These are phyloP conservation scores for Antrozous pallidus DNA, from an alignment of 2,797 vertebrate genomes.

Conservation along the genomic window DNA sequence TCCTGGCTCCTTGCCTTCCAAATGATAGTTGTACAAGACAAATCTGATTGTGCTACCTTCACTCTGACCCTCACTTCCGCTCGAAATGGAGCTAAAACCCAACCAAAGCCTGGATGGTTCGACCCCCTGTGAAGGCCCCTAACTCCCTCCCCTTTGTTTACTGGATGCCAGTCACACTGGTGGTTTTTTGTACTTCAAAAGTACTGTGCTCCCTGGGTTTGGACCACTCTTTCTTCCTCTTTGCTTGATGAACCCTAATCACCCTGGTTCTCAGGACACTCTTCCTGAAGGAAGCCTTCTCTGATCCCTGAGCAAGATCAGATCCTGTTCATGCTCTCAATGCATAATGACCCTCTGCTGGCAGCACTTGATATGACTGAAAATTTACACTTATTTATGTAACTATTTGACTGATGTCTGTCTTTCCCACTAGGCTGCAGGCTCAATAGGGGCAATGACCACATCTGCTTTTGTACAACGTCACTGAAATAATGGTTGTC, in stretches of 20 bases:
- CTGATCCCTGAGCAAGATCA: background rate
- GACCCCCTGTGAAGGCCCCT: background rate
- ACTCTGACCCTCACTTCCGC: background rate
- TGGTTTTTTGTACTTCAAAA: background rate
- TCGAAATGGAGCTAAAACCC: background rate
- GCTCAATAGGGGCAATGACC: background rate
- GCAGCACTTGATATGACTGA: background rate
- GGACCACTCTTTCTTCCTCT: background rate
- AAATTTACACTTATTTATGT: background rate
- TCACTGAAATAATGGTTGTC: background rate
- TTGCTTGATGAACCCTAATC: background rate
- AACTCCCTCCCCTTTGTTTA: background rate
- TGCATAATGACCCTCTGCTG: background rate
- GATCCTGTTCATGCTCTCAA: background rate
- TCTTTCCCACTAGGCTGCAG: background rate
- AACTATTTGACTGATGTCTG: background rate
- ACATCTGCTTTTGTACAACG: background rate
- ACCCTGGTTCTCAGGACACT: background rate
- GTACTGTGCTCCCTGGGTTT: background rate
- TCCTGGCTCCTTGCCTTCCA: background rate
- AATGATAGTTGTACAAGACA: background rate
- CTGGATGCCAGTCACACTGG: background rate
- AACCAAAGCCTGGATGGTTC: background rate
- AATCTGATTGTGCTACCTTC: background rate
- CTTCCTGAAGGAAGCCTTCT: background rate